phyloP scores from a whole-genome alignment of 2,797 vertebrate species.

The Silurus aristotelis region DNA sequence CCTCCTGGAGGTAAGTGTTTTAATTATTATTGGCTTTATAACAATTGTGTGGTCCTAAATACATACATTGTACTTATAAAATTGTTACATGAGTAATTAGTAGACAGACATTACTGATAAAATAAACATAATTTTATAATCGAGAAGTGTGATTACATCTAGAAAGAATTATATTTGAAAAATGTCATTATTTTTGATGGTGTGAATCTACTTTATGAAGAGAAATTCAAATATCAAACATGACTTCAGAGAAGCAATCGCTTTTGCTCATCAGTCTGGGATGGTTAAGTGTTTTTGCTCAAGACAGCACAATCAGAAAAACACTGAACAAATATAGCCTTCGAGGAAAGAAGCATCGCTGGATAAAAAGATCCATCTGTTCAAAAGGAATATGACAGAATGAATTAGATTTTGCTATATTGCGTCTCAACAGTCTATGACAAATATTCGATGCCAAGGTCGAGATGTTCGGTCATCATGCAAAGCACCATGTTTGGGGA shows the following conservation, averaged over 20 bases:
- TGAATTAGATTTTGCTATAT: not conserved
- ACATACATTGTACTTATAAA: too few species aligned
- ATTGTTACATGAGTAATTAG: too few species aligned
- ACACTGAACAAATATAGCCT: not conserved
- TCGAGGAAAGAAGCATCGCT: not conserved
- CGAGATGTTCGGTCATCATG: not conserved
- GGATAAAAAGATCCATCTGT: not conserved
- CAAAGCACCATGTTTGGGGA: not conserved
- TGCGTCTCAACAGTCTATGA: too few species aligned
- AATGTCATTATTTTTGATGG: too few species aligned
- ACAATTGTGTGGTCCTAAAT: too few species aligned
- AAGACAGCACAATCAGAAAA: not conserved
- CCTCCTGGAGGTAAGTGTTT: too few species aligned
- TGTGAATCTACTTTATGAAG: not conserved
- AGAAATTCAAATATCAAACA: not conserved
- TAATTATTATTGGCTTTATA: too few species aligned
- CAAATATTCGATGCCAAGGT: not conserved
- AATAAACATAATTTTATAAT: too few species aligned
- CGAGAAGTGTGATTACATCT: too few species aligned
- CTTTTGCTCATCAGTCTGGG: not conserved
- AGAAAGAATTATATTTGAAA: too few species aligned
- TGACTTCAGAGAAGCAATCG: not conserved
- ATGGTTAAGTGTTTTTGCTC: not conserved
- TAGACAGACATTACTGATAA: too few species aligned
- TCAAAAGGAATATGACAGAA: not conserved